A percentile compares a stretch with the other conserved stretches of the same genome.
Evolutionary conservation across 2,888 invertebrate species (phyloP).

Genomic region (Halictus ligatus): DNA sequence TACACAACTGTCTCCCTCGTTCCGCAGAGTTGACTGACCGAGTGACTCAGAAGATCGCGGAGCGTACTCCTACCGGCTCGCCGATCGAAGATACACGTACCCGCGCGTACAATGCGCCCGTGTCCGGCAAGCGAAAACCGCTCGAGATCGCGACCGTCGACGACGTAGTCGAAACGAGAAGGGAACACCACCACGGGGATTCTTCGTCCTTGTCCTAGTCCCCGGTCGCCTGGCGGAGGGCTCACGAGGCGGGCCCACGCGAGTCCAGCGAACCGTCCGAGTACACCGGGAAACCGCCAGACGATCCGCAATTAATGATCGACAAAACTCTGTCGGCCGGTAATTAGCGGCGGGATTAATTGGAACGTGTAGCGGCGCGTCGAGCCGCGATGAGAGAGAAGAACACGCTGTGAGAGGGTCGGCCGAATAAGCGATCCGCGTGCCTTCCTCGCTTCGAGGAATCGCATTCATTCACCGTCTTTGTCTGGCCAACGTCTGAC

Average conservation of each 20-base stretch:
- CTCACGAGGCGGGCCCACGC: constrained; percentile 16
- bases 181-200: background rate
- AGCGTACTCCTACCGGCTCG: constrained; percentile 42
- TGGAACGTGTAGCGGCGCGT: constrained; percentile 54
- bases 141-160: background rate
- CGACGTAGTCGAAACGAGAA: background rate
- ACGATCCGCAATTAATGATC: constrained; percentile 35
- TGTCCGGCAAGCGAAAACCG: background rate
- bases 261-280: constrained; percentile 27
- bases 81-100: constrained; percentile 40
- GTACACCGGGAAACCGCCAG: background rate
- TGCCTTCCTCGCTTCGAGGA: constrained; percentile 39
- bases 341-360: constrained; percentile 60
- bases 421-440: constrained; percentile 43
- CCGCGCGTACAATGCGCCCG: constrained; percentile 37
- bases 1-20: constrained; percentile 28
- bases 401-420: constrained; percentile 35
- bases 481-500: background rate
- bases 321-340: constrained; percentile 31
- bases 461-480: background rate
- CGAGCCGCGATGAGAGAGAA: constrained; percentile 56
- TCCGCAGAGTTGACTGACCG: constrained; percentile 75
- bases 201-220: background rate
- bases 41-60: constrained; percentile 70
- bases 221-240: background rate